These are phyloP conservation scores for Eurystomus glaucurus DNA, from an alignment of 2,797 vertebrate genomes.

Conservation along the genomic window DNA sequence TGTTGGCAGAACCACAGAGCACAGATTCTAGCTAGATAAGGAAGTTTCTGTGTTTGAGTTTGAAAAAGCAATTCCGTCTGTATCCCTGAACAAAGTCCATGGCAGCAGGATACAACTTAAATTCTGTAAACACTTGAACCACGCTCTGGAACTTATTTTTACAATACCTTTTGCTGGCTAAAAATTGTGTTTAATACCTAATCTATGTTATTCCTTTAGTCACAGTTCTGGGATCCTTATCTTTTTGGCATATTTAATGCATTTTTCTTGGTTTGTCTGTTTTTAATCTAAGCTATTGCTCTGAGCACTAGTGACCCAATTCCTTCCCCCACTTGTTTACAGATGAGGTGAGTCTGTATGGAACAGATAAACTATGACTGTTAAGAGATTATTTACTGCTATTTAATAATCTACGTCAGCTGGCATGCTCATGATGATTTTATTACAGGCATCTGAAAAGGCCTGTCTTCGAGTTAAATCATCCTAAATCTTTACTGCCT, in stretches of 20 bases:
- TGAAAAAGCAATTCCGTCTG: background rate
- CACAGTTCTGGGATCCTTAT: background rate
- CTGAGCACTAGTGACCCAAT: background rate
- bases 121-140: background rate
- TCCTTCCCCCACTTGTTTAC: background rate
- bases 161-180: background rate
- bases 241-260: background rate
- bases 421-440: background rate
- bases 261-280: background rate
- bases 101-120: background rate
- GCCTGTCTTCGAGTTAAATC: background rate
- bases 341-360: background rate
- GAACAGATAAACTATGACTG: background rate
- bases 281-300: conserved; percentile 10
- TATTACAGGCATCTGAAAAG: background rate
- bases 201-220: background rate
- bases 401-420: background rate
- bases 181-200: background rate
- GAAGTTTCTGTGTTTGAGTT: background rate
- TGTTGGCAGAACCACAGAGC: background rate
- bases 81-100: background rate
- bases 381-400: background rate
- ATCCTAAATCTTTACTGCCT: background rate
- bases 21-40: background rate
- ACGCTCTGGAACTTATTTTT: background rate